Evolutionary conservation across 2,113 vertebrate genomes (phyloP), one percentile per base, ranked within the genome.

Genomic region (Proteles cristata): DNA sequence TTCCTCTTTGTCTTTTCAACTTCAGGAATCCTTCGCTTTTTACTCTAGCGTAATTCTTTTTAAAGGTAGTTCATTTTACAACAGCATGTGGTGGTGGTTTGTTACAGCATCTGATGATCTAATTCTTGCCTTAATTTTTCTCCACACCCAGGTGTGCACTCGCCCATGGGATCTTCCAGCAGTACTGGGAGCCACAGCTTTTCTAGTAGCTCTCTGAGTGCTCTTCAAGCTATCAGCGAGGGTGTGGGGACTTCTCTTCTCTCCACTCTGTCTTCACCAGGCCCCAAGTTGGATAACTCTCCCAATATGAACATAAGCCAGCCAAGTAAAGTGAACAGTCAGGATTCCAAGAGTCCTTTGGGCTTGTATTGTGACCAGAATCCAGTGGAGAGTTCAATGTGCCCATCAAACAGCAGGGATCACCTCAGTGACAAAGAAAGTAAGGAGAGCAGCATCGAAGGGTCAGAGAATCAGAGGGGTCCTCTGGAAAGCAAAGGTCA

Each of bases 221-320:
- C 99, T 95, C 99, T 99, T 81, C 99, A 99, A 98, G 99, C 99
- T 96, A 99, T 99, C 91, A 99, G 99, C 84, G 99, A 99, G 94
- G 99, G 99, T 1, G 99, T 99, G 87, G 99, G 99, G 71, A 99
- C 99, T 86, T 99, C 99, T 7, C 98, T 99, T 94, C 98, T 99
- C 66, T 99, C 99, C 16, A 99, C 99, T 0, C 99, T 99, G 96
- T 99, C 99, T 86, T 99, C 99, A 21, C 99, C 99, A 0, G 98
- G 99, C 65, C 99, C 99, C 97, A 99, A 99, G 96, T 65, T 99
- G 15, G 99, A 99, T 97, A 99, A 98, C 96, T 99, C 99, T 63
- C 99, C 99, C 55, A 99, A 99, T 88, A 98, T 99, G 98, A 99
- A 98, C 97, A 93, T 99, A 90, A 98, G 98, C n/a, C 99, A 99